Conservation (phyloP, 2,797 vertebrate genomes). For the Anabas testudineus region DNA sequence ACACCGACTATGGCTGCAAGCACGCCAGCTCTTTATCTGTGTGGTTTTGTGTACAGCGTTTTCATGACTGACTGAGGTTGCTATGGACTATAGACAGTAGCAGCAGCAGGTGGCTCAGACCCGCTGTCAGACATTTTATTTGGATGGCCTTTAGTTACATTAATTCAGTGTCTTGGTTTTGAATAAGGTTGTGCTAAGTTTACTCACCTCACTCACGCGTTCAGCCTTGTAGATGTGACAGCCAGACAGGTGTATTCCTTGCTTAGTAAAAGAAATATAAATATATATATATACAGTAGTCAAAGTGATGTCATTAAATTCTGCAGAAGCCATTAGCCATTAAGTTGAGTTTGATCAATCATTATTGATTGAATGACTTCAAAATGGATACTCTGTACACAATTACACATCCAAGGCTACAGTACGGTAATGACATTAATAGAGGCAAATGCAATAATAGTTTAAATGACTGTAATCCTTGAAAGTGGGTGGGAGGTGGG, state of each 20-base stretch:
- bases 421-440: slow-evolving; percentile 65
- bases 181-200: background rate
- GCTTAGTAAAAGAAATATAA: slow-evolving; percentile 8
- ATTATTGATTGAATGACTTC: slow-evolving; percentile 65
- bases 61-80: slow-evolving; percentile 58
- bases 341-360: slow-evolving; percentile 61
- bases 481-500: slow-evolving; percentile 48
- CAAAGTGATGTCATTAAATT: slow-evolving; percentile 37
- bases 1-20: slow-evolving; percentile 30
- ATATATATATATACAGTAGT: background rate
- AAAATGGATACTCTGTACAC: slow-evolving; percentile 53
- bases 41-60: slow-evolving; percentile 51
- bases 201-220: background rate
- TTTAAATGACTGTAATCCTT: slow-evolving; percentile 68
- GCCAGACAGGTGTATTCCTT: background rate
- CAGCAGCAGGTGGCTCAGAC: slow-evolving; percentile 56
- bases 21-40: slow-evolving; percentile 35
- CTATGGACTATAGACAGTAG: slow-evolving; percentile 28
- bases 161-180: slow-evolving; percentile 9
- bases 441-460: slow-evolving; percentile 64
- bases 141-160: slow-evolving; percentile 14
- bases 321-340: slow-evolving; percentile 45
- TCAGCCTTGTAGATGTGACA: background rate
- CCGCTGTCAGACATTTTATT: slow-evolving; percentile 38
- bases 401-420: slow-evolving; percentile 62